phyloP scores from a whole-genome alignment of 2,113 vertebrate species.

The Paradisaea rubra region DNA sequence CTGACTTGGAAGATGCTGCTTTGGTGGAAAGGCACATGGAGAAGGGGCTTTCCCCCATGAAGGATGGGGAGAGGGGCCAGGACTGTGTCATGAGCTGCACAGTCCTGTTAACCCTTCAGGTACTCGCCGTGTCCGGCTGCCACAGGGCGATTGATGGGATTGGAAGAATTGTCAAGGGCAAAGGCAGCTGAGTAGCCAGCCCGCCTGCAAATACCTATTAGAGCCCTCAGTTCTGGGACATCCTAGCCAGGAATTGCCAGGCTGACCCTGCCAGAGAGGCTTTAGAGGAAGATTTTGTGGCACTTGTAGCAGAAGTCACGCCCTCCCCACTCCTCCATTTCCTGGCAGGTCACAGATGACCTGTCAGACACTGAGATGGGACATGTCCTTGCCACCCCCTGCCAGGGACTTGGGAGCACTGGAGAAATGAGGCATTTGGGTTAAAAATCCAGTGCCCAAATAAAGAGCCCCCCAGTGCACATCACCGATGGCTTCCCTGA shows the following conservation, averaged over 20 bases:
- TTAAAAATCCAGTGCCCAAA: not conserved
- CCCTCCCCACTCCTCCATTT: not conserved
- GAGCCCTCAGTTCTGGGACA: not conserved
- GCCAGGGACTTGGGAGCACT: not conserved
- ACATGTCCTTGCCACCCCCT: not conserved
- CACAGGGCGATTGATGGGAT: rapidly evolving
- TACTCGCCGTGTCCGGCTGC: rapidly evolving
- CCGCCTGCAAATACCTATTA: not conserved
- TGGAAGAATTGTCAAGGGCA: not conserved
- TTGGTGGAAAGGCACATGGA: not conserved
- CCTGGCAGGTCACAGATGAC: not conserved
- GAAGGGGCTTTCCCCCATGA: not conserved
- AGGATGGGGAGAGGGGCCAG: not conserved
- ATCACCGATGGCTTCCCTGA: not conserved
- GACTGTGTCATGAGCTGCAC: not conserved
- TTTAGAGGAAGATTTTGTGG: not conserved
- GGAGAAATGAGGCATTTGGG: not conserved
- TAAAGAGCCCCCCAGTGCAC: not conserved
- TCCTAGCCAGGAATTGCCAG: not conserved
- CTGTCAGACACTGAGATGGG: not conserved
- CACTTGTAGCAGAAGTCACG: not conserved
- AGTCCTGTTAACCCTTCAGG: not conserved
- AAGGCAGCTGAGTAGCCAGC: not conserved
- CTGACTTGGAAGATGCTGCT: not conserved
- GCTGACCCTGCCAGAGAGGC: not conserved